phyloP scores from a whole-genome alignment of 2,888 invertebrate species.

The Chesias legatella region DNA sequence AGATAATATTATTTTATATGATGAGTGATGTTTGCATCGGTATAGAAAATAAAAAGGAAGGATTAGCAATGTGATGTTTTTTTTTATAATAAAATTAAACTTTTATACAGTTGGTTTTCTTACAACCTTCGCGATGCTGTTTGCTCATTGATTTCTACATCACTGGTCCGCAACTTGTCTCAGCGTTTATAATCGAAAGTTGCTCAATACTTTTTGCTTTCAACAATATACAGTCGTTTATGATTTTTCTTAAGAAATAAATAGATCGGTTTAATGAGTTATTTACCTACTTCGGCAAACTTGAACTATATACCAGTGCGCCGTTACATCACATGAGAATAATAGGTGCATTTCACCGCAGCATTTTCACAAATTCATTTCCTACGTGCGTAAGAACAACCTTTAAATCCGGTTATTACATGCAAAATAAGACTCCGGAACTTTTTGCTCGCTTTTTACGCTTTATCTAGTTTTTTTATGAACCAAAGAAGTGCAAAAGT shows the following conservation, averaged over 20 bases:
- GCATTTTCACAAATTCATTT: slow-evolving; percentile 17
- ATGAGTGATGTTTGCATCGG: too few species aligned
- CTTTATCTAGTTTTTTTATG: slow-evolving; percentile 53
- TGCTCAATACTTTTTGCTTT: slow-evolving; percentile 32
- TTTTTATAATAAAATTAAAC: too few species aligned
- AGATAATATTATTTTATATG: too few species aligned
- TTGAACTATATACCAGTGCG: neutral
- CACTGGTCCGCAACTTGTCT: slow-evolving; percentile 39
- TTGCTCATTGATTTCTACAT: slow-evolving; percentile 39
- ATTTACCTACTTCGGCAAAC: slow-evolving; percentile 1
- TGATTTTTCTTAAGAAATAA: too few species aligned
- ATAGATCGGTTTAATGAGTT: too few species aligned
- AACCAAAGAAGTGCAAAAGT: slow-evolving; percentile 39
- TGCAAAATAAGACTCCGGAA: slow-evolving; percentile 43
- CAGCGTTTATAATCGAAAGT: slow-evolving; percentile 41
- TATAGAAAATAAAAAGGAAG: too few species aligned
- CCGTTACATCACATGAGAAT: slow-evolving; percentile 6
- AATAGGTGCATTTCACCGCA: slow-evolving; percentile 2
- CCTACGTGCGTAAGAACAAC: slow-evolving; percentile 29
- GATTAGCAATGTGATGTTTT: too few species aligned
- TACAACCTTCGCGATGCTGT: slow-evolving; percentile 1
- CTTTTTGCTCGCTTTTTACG: slow-evolving; percentile 54
- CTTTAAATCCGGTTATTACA: slow-evolving; percentile 32
- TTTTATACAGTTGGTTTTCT: too few species aligned
- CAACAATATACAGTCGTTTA: too few species aligned